Evolutionary conservation across 1,140 invertebrate genomes (phyloP), one percentile per base, ranked within the genome.

Genomic region (Bathynomus jamesi): DNA sequence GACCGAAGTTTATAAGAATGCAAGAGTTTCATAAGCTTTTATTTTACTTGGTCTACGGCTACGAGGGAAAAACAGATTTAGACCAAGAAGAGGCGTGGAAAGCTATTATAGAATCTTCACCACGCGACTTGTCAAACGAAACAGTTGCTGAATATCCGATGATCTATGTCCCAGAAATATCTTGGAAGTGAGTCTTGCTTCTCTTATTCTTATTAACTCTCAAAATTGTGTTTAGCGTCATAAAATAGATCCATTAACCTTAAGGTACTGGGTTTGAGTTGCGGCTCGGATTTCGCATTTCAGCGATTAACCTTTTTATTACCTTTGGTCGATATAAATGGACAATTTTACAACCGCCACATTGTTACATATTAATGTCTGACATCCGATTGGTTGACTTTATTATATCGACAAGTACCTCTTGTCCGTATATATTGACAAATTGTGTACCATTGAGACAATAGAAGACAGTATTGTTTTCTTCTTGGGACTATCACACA

Each of bases 1-100:
- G 83, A 28, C 89, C 90, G 0, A 92, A 91, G 81, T 90, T 91
- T 76, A 79, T 87, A 3, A 82, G 89, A 30, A 87, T 90, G 81
- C 81, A 86, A 74, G 81, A 85, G 17, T 75, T 92, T 21, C 90
- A 93, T 77, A 82, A 87, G 72, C 84, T 89, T 63, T 76, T 93
- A 0, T 91, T 84, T 80, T 91, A 92, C 79, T 78, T 92, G 4
- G 82, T 89, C 1, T 87, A 88, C 69, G 86, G 84, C 29, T 86
- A 88, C 78, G 80, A 82, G 13, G 84, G 86, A 4, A 69, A 85
- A 7, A 71, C 72, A 2, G 77, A 85, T 40, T 74, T 79, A n/a
- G 72, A 73, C 29, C 80, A 83, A 61, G 64, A 80, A 28, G 78
- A 84, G 40, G 79, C 85, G 3, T 71, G 85, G n/a, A 77, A 82